Evolutionary conservation across 1,140 invertebrate genomes (phyloP), one percentile per base, ranked within the genome.

Genomic region (Trichonephila inaurata): DNA sequence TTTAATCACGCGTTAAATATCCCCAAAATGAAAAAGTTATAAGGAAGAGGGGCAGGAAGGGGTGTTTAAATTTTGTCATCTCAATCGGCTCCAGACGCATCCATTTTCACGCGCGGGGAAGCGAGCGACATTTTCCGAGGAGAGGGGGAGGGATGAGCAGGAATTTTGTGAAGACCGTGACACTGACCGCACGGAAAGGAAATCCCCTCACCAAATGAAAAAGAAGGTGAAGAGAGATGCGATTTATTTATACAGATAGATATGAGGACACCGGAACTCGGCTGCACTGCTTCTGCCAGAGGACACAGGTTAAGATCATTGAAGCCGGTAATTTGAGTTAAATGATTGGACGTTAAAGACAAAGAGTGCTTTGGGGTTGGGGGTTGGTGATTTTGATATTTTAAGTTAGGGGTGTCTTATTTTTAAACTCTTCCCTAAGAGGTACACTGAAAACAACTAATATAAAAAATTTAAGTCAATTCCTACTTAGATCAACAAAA

Each of bases 141-240:
- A 16, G 69, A 1, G 61, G 5, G 4, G 21, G 66, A 21, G 24
- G 24, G 24, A 14, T 10, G 24, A 28, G 66, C 7, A 24, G 24
- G 24, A 44, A 19, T 18, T 51, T 83, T n/a, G 5, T 51, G 44
- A 83, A 51, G 82, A 83, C 82, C 82, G 82, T 83, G 82, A 83
- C 82, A 83, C 16, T 83, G n/a, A 24, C 82, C 82, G n/a, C 82
- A 58, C 51, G 82, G 58, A 83, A 60, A 83, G 82, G 82, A 83
- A 83, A 83, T 28, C 12, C 82, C 18, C 10, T 28, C 69, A 33
- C 69, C 6, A 64, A 77, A 33, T 77, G 16, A 33, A 16, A 40
- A 14, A 18, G 10, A 24, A 18, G 69, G 69, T 24, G 69, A 33
- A 16, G 24, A 33, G 69, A 33, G 69, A 33, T 19, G 28, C 24